A percentile compares a stretch with the other conserved stretches of the same genome.
phyloP scores from a whole-genome alignment of 2,113 vertebrate genomes.

The Copsychus sechellarum region DNA sequence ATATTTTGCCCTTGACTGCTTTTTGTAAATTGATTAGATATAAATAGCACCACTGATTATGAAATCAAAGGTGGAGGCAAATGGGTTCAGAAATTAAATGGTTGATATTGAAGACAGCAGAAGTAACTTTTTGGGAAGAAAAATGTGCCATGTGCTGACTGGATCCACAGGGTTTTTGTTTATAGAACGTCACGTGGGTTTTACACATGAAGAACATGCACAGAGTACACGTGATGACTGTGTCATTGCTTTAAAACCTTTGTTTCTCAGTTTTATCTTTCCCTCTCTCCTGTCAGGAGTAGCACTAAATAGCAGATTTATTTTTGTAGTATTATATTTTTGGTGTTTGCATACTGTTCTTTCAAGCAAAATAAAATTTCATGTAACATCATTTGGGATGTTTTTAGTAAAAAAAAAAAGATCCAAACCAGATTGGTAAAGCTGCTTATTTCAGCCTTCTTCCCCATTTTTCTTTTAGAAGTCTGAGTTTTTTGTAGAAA shows the following conservation, averaged over 20 bases:
- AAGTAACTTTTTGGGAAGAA: neutral
- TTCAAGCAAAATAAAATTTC: neutral
- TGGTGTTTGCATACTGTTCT: neutral
- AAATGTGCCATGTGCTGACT: neutral
- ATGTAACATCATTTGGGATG: neutral
- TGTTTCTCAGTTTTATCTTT: neutral
- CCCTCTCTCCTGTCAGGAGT: neutral
- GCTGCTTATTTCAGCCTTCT: neutral
- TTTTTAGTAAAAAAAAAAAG: neutral
- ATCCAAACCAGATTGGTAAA: neutral
- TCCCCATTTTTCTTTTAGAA: neutral
- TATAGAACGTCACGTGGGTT: rapidly evolving
- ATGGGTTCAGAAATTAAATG: neutral
- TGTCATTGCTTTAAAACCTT: neutral
- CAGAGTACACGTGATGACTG: rapidly evolving
- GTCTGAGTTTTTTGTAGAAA: neutral
- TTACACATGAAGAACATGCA: neutral
- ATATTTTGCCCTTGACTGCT: neutral
- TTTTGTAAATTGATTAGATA: neutral
- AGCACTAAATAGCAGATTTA: neutral
- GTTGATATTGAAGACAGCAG: neutral
- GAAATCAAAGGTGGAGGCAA: neutral
- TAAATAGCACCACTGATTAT: neutral
- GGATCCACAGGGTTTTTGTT: neutral
- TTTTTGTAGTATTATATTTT: neutral